phyloP scores from a whole-genome alignment of 2,888 invertebrate species.

The Molanna angustata region DNA sequence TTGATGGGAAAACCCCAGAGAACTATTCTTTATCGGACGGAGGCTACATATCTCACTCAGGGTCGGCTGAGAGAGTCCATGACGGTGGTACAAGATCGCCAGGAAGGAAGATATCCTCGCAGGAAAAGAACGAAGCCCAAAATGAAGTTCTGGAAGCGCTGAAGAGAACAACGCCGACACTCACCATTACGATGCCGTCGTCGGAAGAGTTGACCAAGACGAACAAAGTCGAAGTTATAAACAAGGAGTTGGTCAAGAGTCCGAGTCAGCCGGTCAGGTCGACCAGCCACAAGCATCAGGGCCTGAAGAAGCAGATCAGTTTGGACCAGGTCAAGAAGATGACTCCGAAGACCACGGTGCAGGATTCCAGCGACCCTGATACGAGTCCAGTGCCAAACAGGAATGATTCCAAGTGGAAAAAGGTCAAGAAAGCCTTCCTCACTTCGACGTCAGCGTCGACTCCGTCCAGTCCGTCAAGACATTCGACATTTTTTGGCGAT shows the following conservation, averaged over 20 bases:
- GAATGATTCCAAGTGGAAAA: constrained; percentile 68
- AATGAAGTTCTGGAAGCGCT: constrained; percentile 28
- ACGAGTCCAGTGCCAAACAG: constrained; percentile 51
- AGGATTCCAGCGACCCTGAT: constrained; percentile 43
- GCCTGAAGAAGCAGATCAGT: constrained; percentile 52
- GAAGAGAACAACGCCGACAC: constrained; percentile 43
- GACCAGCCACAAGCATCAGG: constrained; percentile 1
- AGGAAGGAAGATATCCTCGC: constrained; percentile 24
- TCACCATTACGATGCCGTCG: constrained; percentile 61
- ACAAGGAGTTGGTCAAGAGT: constrained; percentile 6
- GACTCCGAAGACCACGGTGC: constrained; percentile 35
- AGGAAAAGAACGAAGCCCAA: constrained; percentile 35
- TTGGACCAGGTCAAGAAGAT: constrained; percentile 38
- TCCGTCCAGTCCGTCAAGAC: constrained; percentile 66
- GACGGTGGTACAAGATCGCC: constrained; percentile 19
- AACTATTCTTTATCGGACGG: constrained; percentile 51
- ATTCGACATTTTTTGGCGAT: constrained; percentile 65
- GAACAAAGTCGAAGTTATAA: constrained; percentile 30
- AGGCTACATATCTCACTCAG: constrained; percentile 41
- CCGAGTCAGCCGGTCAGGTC: constrained; percentile 10
- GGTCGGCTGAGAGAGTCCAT: constrained; percentile 35
- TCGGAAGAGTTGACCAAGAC: constrained; percentile 55
- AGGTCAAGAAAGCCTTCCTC: constrained; percentile 70
- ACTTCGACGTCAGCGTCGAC: constrained; percentile 60
- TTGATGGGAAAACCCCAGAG: constrained; percentile 41